Conservation (phyloP, 2,797 vertebrate species). For the Darevskia mixta region DNA sequence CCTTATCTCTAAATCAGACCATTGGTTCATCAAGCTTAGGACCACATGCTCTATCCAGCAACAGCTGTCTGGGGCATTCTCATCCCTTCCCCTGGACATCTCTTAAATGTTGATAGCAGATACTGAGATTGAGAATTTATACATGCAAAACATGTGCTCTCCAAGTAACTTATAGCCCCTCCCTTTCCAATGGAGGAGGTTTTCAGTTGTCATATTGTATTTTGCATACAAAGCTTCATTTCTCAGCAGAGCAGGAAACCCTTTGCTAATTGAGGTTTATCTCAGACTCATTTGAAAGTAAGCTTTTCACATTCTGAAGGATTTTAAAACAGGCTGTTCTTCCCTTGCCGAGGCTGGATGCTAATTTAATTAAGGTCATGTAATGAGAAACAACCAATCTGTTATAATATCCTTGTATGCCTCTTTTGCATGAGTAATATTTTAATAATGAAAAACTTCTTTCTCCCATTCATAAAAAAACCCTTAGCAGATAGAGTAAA, state of each 20-base stretch:
- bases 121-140: not conserved
- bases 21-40: not conserved
- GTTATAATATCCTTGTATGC: not conserved
- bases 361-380: constrained; percentile 36
- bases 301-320: constrained; percentile 34
- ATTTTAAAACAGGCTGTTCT: constrained; percentile 48
- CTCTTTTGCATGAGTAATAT: constrained; percentile 40
- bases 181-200: not conserved
- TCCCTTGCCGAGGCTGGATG: constrained; percentile 6
- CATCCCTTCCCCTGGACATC: not conserved
- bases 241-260: constrained; percentile 2
- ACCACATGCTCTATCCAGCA: not conserved
- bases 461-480: not conserved
- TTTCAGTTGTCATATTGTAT: constrained; percentile 12
- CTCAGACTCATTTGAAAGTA: constrained; percentile 32
- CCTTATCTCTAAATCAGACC: not conserved
- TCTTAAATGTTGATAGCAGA: too few relatives aligned
- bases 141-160: not conserved
- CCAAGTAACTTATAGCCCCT: not conserved
- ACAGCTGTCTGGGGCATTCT: not conserved
- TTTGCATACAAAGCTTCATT: not conserved
- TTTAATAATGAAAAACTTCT: constrained; percentile 21
- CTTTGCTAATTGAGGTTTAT: constrained; percentile 25
- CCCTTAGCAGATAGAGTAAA: constrained; percentile 21
- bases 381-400: constrained; percentile 31